Evolutionary conservation across 2,113 vertebrate species (phyloP), one percentile per base, ranked within the genome.

Genomic region (Engystomops pustulosus): DNA sequence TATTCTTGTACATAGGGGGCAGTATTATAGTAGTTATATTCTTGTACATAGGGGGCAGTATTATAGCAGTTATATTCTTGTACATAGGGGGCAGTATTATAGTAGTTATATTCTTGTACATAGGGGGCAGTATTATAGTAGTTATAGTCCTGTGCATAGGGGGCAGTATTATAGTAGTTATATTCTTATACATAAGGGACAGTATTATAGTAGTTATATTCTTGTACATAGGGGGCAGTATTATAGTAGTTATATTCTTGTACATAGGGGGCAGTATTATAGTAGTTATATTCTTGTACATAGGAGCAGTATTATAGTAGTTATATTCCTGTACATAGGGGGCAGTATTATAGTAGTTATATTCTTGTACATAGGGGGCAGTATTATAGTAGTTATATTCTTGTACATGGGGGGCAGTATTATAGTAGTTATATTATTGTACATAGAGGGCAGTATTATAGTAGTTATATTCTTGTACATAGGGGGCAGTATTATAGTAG

Each of bases 11-110:
- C 14, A 34, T 34, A 67, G 62, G 62, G 3, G 47, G 62, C 30
- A 67, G 62, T 67, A 67, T 67, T 67, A 67, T 67, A 67, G 62
- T 67, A 20, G 62, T 67, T 67, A 67, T 67, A 34, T 67, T 67
- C 30, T 20, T 67, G 62, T 67, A 67, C 14, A 67, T 67, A 67
- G 62, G 30, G n/a, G 9, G 62, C 62, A 67, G 62, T 67, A 67
- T 67, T 34, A 67, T 67, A 67, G 62, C 34, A 67, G 15, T 67
- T 34, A 34, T 67, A 34, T 65, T 67, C 15, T 67, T 67, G 62
- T 67, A 67, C 14, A 34, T 34, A 67, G 62, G 62, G n/a, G 5
- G 62, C 30, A 67, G 32, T 67, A 67, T 34, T 34, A 34, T 67
- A 67, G 27, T 67, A 67, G 30, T 67, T 67, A 65, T 65, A 34